phyloP scores from a whole-genome alignment of 2,888 invertebrate genomes.

The Dasysyrphus albostriatus region DNA sequence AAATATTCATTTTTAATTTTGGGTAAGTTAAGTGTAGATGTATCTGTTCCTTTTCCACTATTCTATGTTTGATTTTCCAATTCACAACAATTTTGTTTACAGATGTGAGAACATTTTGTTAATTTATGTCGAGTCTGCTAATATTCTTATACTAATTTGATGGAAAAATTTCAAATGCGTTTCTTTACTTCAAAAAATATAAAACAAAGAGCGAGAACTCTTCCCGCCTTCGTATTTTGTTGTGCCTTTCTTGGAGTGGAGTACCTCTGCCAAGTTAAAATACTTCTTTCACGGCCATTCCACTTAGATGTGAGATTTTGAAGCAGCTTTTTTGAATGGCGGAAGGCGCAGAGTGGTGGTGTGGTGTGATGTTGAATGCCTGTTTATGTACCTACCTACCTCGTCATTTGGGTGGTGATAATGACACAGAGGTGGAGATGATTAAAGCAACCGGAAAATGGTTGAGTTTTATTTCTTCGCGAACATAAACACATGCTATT shows the following conservation, averaged over 20 bases:
- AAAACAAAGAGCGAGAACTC: neutral
- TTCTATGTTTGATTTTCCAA: too few species aligned
- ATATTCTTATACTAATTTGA: conserved; percentile 10
- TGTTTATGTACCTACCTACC: conserved; percentile 21
- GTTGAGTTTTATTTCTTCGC: conserved; percentile 51
- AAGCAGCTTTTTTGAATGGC: conserved; percentile 10
- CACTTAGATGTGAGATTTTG: conserved; percentile 35
- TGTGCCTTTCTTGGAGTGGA: neutral
- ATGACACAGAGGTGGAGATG: conserved; percentile 59
- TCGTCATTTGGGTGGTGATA: conserved; percentile 61
- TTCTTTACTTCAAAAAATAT: neutral
- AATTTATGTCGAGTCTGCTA: neutral
- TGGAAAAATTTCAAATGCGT: neutral
- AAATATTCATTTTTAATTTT: too few species aligned
- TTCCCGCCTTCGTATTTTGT: conserved; percentile 21
- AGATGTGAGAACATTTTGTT: neutral
- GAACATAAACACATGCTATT: conserved; percentile 40
- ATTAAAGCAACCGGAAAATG: conserved; percentile 76
- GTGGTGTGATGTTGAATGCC: conserved; percentile 32
- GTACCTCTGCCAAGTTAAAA: neutral
- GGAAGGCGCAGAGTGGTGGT: neutral
- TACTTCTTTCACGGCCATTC: conserved; percentile 58
- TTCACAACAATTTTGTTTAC: neutral
- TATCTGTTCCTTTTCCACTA: too few species aligned
- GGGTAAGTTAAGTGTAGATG: too few species aligned